Percentiles rank a stretch among this genome's conserved stretches.
Conservation (phyloP, 2,797 vertebrate genomes). For the Nasua narica region DNA sequence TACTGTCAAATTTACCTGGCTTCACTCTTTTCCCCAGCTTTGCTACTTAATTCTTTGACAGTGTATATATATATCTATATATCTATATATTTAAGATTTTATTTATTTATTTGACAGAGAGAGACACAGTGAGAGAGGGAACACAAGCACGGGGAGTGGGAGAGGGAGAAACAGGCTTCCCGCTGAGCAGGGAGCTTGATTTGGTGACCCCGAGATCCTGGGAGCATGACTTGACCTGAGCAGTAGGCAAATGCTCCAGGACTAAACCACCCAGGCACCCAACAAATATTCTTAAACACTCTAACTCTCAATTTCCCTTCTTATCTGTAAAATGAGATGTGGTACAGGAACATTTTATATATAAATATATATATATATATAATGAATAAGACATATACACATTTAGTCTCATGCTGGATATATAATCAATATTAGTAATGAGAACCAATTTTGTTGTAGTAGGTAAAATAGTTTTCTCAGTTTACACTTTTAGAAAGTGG, state of each 20-base stretch:
- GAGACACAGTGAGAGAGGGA: too few relatives aligned
- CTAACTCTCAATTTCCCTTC: neutral
- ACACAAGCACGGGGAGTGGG: too few relatives aligned
- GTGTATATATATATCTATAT: too few relatives aligned
- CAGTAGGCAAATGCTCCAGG: too few relatives aligned
- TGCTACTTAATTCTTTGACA: neutral
- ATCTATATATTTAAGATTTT: too few relatives aligned
- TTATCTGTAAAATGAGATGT: neutral
- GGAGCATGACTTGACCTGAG: too few relatives aligned
- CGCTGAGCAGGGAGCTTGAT: too few relatives aligned
- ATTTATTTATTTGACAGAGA: too few relatives aligned
- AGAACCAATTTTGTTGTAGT: neutral
- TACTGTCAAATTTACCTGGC: neutral
- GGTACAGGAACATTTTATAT: neutral
- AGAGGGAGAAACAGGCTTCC: too few relatives aligned
- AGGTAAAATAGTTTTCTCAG: neutral
- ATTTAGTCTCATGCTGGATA: neutral
- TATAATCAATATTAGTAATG: neutral
- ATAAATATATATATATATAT: neutral
- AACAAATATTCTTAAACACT: neutral
- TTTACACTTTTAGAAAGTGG: neutral
- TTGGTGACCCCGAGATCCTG: too few relatives aligned
- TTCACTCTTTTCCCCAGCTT: neutral
- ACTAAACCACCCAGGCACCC: too few relatives aligned
- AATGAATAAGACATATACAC: neutral